These are phyloP conservation scores for Hydrozoanthus tunicans DNA, from an alignment of 64 coral and sea anemone genomes.

Conservation along the genomic window DNA sequence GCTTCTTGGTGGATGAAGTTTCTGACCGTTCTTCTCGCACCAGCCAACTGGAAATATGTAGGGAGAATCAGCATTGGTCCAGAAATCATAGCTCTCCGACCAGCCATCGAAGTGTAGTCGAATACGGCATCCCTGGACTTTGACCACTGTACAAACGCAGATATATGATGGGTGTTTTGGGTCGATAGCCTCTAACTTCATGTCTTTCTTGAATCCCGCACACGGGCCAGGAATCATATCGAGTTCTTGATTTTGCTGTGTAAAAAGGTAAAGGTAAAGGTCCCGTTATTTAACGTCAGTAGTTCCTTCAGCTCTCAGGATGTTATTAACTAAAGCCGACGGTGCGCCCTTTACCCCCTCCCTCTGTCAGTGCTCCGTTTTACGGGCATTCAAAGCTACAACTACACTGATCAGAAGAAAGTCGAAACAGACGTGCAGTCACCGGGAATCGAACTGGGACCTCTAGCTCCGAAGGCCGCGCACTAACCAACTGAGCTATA, in stretches of 20 bases:
- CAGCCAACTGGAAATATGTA: constrained; percentile 94
- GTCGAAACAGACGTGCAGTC: too few relatives aligned
- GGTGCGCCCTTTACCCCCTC: too few relatives aligned
- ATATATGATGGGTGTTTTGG: constrained; percentile 95
- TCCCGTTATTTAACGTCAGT: not conserved
- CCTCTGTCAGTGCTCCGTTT: too few relatives aligned
- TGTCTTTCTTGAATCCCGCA: constrained; percentile 80
- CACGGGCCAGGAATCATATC: constrained; percentile 83
- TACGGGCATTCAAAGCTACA: too few relatives aligned
- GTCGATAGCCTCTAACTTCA: constrained; percentile 94
- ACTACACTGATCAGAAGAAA: too few relatives aligned
- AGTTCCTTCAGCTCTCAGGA: too few relatives aligned
- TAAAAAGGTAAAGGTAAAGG: not conserved
- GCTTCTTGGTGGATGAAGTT: constrained; percentile 76
- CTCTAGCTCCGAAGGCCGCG: too few relatives aligned
- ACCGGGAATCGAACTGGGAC: too few relatives aligned
- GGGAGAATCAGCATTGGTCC: constrained; percentile 94
- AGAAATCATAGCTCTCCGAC: constrained; percentile 99
- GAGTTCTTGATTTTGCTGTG: constrained; percentile 86
- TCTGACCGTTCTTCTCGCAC: constrained; percentile 89
- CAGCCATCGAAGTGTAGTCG: constrained; percentile 96
- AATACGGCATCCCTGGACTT: constrained; percentile 84
- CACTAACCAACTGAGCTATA: too few relatives aligned
- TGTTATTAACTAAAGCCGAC: too few relatives aligned
- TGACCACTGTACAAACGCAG: constrained; percentile 92